Evolutionary conservation across 2,113 vertebrate species (phyloP), one percentile per base, ranked within the genome.

Genomic region (Leucosticte australis): DNA sequence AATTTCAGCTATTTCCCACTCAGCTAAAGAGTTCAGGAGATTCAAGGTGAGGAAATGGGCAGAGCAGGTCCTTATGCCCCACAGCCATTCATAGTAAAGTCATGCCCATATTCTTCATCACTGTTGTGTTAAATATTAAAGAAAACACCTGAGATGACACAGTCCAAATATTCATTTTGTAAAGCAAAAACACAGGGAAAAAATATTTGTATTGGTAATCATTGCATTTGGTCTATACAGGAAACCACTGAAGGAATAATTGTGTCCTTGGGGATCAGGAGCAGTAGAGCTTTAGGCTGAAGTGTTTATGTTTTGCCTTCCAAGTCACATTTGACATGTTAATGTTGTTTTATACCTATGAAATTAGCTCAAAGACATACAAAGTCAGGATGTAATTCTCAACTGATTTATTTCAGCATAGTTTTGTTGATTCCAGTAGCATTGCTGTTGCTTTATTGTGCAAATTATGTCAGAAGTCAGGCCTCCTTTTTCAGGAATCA

Each of bases 291-390:
- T 91, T 73, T 91, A 85, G 91, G 44, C 47, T 53, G 67, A 77
- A 65, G 10, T 80, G 55, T 89, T 96, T 95, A 46, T 88, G 83
- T 90, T 76, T 86, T 67, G 67, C 63, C 59, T 49, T 92, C 37
- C 69, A 73, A 76, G 70, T 87, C 33, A 76, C 20, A 64, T 87
- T 81, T 76, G 57, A 87, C 84, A 77, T 1, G 0, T 79, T 82
- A 78, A 39, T 57, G 57, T 35, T 87, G 24, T 84, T 91, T 81
- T 60, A 74, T 75, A 82, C 77, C 60, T 94, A 70, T 83, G 60
- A 89, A 92, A 83, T 89, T 67, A 81, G 26, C 50, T 87, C 35
- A 46, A 80, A 76, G 57, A 65, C 39, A 10, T 53, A 87, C 6
- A 74, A 56, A 84, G 71, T 52, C 44, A 73, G 77, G 69, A 49